phyloP scores from a whole-genome alignment of 2,888 invertebrate species.

The Leptopilina syphax region DNA sequence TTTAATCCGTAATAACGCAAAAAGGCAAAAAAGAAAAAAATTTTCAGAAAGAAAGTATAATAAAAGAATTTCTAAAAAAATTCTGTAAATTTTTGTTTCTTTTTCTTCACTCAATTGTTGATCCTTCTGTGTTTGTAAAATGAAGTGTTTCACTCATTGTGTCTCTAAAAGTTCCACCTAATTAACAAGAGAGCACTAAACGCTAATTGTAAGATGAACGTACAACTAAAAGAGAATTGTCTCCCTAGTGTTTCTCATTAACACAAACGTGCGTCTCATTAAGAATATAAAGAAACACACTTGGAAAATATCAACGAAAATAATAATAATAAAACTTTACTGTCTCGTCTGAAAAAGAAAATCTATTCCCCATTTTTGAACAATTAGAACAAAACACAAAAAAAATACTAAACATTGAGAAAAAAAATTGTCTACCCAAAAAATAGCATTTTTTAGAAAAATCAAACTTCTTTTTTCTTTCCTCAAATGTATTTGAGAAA shows the following conservation, averaged over 20 bases:
- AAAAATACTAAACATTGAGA: too few relatives aligned
- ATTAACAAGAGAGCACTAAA: constrained; percentile 11
- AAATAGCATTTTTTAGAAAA: too few relatives aligned
- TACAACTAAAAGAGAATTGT: constrained; percentile 5
- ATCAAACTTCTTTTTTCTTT: too few relatives aligned
- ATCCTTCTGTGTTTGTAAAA: neutral
- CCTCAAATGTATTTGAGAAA: neutral
- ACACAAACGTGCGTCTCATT: constrained; percentile 16
- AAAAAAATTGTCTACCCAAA: too few relatives aligned
- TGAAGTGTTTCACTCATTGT: neutral
- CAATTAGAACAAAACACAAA: neutral
- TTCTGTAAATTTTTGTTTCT: too few relatives aligned
- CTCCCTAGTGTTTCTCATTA: constrained; percentile 1
- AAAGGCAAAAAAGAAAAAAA: too few relatives aligned
- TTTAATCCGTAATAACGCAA: too few relatives aligned
- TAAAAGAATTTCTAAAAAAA: too few relatives aligned
- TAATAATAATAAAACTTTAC: too few relatives aligned
- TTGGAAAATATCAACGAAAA: neutral
- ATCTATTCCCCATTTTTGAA: neutral
- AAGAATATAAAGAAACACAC: neutral
- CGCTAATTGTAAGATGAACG: constrained; percentile 11
- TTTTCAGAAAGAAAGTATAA: too few relatives aligned
- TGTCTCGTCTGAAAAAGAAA: neutral
- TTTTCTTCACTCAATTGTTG: neutral
- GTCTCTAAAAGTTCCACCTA: neutral